phyloP scores from a whole-genome alignment of 64 coral and sea anemone species.

The Catalaphyllia jardinei region DNA sequence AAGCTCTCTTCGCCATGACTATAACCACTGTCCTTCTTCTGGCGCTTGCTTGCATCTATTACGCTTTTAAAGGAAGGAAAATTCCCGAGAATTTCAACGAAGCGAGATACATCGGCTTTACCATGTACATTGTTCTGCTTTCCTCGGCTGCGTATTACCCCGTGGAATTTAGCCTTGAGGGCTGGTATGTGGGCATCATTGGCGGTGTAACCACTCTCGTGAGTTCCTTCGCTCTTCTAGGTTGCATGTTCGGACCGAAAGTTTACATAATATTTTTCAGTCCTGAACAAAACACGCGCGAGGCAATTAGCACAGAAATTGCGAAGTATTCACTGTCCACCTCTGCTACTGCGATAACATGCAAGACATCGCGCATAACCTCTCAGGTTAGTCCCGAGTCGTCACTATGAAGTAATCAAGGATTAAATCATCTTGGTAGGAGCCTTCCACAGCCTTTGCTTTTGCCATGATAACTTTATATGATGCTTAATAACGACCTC shows the following conservation, averaged over 20 bases:
- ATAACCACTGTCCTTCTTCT: constrained; percentile 17
- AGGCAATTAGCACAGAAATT: constrained; percentile 43
- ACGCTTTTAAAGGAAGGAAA: constrained; percentile 49
- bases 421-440: too few species aligned
- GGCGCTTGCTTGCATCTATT: constrained; percentile 48
- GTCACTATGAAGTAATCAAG: not conserved
- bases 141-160: constrained; percentile 58
- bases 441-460: too few species aligned
- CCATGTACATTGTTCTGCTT: constrained; percentile 63
- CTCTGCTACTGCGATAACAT: not conserved
- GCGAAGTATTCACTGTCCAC: not conserved
- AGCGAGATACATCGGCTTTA: constrained; percentile 65
- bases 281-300: constrained; percentile 69
- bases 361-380: not conserved
- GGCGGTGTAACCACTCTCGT: constrained; percentile 46
- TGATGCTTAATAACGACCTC: too few species aligned
- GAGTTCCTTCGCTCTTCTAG: constrained; percentile 59
- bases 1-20: not conserved
- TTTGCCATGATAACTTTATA: too few species aligned
- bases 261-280: constrained; percentile 49
- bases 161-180: constrained; percentile 44
- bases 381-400: not conserved
- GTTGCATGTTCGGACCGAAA: constrained; percentile 74
- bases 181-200: constrained; percentile 68
- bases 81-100: constrained; percentile 82